phyloP scores from a whole-genome alignment of 2,888 invertebrate species.

The Prenolepis imparis region DNA sequence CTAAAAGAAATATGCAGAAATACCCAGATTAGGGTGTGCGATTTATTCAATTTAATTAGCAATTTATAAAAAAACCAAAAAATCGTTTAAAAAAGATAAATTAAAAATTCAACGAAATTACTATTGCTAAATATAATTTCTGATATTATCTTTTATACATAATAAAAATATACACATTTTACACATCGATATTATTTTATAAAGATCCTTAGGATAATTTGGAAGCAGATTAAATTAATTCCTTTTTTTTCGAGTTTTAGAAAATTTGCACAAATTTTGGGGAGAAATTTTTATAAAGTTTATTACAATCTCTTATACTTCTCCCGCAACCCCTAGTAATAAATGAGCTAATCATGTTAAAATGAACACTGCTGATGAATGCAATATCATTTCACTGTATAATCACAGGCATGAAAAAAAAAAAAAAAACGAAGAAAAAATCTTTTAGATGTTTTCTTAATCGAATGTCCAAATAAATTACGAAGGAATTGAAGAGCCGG shows the following conservation, averaged over 20 bases:
- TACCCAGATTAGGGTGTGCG: background rate
- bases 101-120: background rate
- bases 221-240: background rate
- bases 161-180: no score
- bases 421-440: background rate
- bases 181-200: background rate
- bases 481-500: background rate
- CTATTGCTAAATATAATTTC: background rate
- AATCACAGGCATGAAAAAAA: background rate
- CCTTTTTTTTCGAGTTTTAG: background rate
- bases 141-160: background rate
- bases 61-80: background rate
- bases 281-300: background rate
- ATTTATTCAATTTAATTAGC: background rate
- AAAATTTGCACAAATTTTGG: background rate
- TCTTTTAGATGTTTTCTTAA: background rate
- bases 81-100: background rate
- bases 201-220: background rate
- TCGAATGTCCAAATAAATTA: background rate
- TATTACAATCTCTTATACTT: background rate
- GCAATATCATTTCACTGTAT: background rate
- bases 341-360: background rate
- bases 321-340: background rate
- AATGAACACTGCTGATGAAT: background rate
- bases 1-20: background rate